Evolutionary conservation across 2,888 invertebrate genomes (phyloP), one percentile per base, ranked within the genome.

Genomic region (Cordilura impudica): DNA sequence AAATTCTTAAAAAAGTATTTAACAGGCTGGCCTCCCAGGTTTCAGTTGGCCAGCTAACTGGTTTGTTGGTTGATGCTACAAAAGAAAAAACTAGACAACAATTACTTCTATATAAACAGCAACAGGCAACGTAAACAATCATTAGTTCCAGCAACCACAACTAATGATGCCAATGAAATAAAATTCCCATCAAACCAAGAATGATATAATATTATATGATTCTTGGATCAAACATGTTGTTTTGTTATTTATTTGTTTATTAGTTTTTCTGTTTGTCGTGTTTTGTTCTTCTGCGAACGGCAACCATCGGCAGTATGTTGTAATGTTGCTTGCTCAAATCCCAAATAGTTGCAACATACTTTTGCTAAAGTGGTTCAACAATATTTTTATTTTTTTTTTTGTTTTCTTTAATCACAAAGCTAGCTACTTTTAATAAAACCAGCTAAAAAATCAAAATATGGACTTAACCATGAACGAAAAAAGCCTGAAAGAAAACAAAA

Each of bases 1-100:
- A 71, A 72, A 39, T 39, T 21, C 61, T 49, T 47, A 58, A 54
- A 21, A 45, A 61, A 53, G 8, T 54, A 29, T n/a, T 69, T 56
- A 65, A 35, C 39, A 21, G 66, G 21, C 67, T 51, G 67, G 18
- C 47, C 53, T 66, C 61, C 58, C 65, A 71, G 58, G 70, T 39
- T 12, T 49, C 49, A 26, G 16, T 5, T 61, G 56, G 21, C 12
- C 49, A 35, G 23, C 29, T 14, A n/a, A 60, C 14, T 45, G 14
- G 3, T n/a, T n/a, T n/a, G n/a, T n/a, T 60, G 51, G 49, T 14
- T 3, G 3, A 26, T 26, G 26, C 26, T 69, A 29, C 21, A 19
- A 26, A n/a, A 4, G n/a, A 23, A 35, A 35, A 12, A 19, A 16
- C 26, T 39, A 35, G 23, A 2, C 7, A 53, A n/a, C 21, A 49